These are phyloP conservation scores for Rhopalosiphum maidis DNA, from an alignment of 1,140 invertebrate genomes.

Conservation along the genomic window DNA sequence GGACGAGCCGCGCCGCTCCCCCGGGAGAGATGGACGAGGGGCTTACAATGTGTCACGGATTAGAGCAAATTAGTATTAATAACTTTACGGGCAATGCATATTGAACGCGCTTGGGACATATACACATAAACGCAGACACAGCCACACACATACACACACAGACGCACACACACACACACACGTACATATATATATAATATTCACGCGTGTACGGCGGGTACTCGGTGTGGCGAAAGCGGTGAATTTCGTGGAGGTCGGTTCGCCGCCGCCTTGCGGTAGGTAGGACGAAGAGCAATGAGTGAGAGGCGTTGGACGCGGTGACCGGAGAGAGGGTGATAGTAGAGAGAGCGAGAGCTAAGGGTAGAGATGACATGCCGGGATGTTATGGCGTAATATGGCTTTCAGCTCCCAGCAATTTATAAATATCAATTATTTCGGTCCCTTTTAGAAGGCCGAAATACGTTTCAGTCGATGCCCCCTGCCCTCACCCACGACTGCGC, in stretches of 20 bases:
- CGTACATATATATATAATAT: neutral
- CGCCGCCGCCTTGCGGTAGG: neutral
- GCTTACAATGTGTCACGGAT: conserved; percentile 50
- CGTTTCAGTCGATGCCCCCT: neutral
- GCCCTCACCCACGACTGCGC: no score
- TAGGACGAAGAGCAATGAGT: neutral
- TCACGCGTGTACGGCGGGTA: neutral
- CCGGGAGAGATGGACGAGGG: conserved; percentile 18
- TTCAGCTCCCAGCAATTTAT: conserved; percentile 22
- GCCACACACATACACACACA: neutral
- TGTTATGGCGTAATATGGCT: neutral
- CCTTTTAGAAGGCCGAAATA: neutral
- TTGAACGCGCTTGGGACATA: conserved; percentile 24
- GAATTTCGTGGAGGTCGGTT: neutral
- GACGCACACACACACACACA: fast-evolving
- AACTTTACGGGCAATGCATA: conserved; percentile 50
- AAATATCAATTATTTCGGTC: conserved; percentile 44
- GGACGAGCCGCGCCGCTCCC: neutral
- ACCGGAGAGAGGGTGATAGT: neutral
- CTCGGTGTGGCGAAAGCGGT: neutral
- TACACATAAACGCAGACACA: neutral
- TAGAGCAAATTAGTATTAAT: conserved; percentile 55
- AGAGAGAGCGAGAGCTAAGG: neutral
- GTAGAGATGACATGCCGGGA: neutral
- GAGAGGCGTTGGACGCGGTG: neutral